Conservation (phyloP, 2,888 invertebrate species). For the Cerastoderma edule region DNA sequence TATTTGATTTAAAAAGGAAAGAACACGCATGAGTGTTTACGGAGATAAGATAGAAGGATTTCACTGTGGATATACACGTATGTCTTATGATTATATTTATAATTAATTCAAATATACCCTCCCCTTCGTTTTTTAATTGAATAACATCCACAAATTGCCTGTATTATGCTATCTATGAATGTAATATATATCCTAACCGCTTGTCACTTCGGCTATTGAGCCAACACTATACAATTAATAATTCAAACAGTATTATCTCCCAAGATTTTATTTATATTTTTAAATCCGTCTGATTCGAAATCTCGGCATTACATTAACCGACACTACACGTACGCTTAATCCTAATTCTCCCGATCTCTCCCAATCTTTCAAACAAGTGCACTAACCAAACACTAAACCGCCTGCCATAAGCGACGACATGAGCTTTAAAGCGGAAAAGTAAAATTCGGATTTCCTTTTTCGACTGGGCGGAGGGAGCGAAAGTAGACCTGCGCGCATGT, state of each 20-base stretch:
- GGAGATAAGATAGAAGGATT: too few relatives aligned
- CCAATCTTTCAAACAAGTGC: too few relatives aligned
- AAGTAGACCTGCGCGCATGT: constrained; percentile 31
- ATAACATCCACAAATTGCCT: too few relatives aligned
- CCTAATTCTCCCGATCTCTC: constrained; percentile 10
- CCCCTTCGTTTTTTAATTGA: too few relatives aligned
- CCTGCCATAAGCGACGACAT: not conserved
- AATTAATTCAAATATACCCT: too few relatives aligned
- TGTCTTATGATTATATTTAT: too few relatives aligned
- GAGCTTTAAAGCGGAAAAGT: constrained; percentile 34
- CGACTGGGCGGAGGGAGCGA: constrained; percentile 42
- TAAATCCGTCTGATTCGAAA: constrained; percentile 22
- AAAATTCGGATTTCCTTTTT: constrained; percentile 43
- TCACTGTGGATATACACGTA: too few relatives aligned
- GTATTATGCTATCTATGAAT: too few relatives aligned
- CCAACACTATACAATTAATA: constrained; percentile 15
- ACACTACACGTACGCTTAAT: constrained; percentile 21
- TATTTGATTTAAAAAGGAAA: too few relatives aligned
- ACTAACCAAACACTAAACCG: constrained; percentile 2
- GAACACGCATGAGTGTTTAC: too few relatives aligned
- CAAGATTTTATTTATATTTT: constrained; percentile 14
- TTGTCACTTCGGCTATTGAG: too few relatives aligned
- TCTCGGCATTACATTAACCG: not conserved
- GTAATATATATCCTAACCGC: too few relatives aligned
- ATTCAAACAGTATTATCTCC: constrained; percentile 20